Conservation (phyloP, 1,140 invertebrate genomes). For the Drosophila lacertosa region DNA sequence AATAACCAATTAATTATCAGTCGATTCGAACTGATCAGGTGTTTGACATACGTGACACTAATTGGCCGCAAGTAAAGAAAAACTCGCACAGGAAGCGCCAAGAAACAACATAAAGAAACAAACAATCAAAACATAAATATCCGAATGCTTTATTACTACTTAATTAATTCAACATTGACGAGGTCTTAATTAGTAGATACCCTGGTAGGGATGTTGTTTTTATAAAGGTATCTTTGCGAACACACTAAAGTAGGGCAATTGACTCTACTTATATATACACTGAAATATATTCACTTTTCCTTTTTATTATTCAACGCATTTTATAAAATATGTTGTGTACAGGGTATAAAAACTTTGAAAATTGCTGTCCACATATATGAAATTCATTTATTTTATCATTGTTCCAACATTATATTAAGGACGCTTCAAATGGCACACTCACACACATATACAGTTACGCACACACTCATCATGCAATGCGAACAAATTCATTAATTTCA, state of each 20-base stretch:
- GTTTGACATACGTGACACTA: conserved; percentile 54
- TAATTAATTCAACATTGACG: not conserved
- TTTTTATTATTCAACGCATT: too few relatives aligned
- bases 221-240: too few relatives aligned
- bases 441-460: not conserved
- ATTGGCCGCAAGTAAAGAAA: conserved; percentile 31
- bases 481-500: conserved; percentile 74
- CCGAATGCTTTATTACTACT: not conserved
- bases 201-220: not conserved
- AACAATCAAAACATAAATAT: not conserved
- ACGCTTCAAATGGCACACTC: conserved; percentile 21
- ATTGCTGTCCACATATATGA: conserved; percentile 9
- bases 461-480: conserved; percentile 44
- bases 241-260: too few relatives aligned
- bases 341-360: conserved; percentile 6
- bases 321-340: not conserved
- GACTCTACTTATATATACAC: too few relatives aligned
- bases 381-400: conserved; percentile 29
- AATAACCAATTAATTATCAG: conserved; percentile 73
- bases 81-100: not conserved
- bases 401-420: conserved; percentile 30
- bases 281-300: too few relatives aligned
- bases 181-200: not conserved
- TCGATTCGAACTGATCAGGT: conserved; percentile 24
- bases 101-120: conserved; percentile 8